Base-by-base conservation (phyloP, 2,797 vertebrate genomes). In the Danio choprae region DNA sequence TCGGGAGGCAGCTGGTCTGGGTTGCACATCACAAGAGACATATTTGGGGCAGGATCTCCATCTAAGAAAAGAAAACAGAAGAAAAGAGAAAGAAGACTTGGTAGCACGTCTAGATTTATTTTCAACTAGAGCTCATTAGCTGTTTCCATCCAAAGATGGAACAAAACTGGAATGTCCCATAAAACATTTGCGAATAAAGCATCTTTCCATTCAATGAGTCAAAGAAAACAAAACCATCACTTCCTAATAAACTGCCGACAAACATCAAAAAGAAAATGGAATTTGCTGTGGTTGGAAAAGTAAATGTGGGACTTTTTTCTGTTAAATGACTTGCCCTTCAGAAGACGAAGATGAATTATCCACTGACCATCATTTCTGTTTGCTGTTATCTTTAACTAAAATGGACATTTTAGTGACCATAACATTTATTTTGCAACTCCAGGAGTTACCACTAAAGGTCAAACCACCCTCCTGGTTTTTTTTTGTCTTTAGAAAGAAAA, bases 1-100 rank as follows among this genome's bases (percentile, higher is more conserved):
- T 95, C 89, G 0, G 88, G 90, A 1, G 73, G 81, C 43, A 92
- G 87, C 13, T 90, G 91, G 1, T 91, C 90, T 0, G 88, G 90
- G 56, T 87, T 89, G 75, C 91, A 92, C 0, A 20, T 48, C 36
- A 91, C 88, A 40, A 91, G 0, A 0, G 90, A 16, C 0, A 83
- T 85, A 82, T 81, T 81, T 3, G 87, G 86, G 63, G 88, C 89
- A 0, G 85, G 65, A 29, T 89, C 87, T 1, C 77, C 89, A 48
- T 88, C 92, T 92, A 86, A 75, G 70, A 43, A 50, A 74, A 36
- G 44, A 8, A 60, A 58, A 53, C 29, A 29, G 29, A 3, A 29
- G 29, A 29, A 29, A 3, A 29, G 29, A 68, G 12, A 46, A 48
- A 67, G n/a, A 20, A 77, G 2, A 55, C 43, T 44, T 9, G 0